Evolutionary conservation across 2,888 invertebrate species (phyloP), one percentile per base, ranked within the genome.

Genomic region (Cephus pygmeus): DNA sequence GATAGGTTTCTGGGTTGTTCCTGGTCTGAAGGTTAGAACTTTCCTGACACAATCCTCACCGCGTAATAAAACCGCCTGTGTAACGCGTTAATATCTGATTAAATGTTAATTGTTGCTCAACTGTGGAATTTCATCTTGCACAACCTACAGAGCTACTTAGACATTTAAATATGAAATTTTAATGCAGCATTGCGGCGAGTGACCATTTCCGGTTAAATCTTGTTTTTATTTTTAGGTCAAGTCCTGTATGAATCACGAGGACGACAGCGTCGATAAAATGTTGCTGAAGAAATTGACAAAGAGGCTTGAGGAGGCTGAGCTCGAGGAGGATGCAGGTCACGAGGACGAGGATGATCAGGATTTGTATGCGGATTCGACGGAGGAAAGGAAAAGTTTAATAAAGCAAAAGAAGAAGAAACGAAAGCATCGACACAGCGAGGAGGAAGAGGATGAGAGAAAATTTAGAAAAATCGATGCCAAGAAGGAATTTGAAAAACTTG

Each of bases 1-100:
- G 0, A 94, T 96, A 73, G 95, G 94, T 0, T 96, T 96, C 89
- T 96, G 96, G 94, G 95, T 96, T 0, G 88, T 96, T 15, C 95
- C 96, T 0, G 93, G 93, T 76, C 94, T 95, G 0, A 93, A 94
- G 87, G 91, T 95, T 34, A 92, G 93, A 76, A 93, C 94, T 31
- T 95, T 81, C 9, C 9, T 56, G 9, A 56, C 23, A 56, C 56
- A 56, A 56, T 56, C 23, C 86, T 87, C 4, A 84, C 86, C 11
- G 2, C 56, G 23, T 2, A 56, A 23, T 56, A 23, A 23, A 56
- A 23, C 56, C 56, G 56, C 9, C 56, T 56, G 23, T 56, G 9
- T 56, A 23, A 23, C 23, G 23, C 56, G 56, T 23, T 56, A 56
- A 56, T 23, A 3, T 56, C 56, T 56, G 56, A 56, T 56, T 56